Evolutionary conservation across 30 jellyfish, hydroid and myxozoan genomes (phyloP).

Genomic region (Chrysaora quinquecirrha): DNA sequence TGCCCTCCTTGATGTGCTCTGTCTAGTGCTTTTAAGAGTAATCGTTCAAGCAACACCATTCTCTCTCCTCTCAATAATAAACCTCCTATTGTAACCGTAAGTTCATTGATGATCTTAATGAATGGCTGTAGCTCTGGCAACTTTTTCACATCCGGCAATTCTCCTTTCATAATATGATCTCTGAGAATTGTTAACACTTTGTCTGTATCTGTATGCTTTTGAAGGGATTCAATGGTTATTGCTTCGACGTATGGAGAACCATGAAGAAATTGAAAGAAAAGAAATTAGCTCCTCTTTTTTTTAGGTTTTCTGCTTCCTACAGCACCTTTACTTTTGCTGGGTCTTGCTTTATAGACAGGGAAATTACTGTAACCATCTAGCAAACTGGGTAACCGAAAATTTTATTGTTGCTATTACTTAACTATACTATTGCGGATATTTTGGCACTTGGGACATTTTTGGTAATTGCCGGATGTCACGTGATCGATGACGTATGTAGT

Average conservation of each 20-base stretch:
- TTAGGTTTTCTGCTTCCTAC: constrained; percentile 27
- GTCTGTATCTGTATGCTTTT: neutral
- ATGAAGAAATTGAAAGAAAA: constrained; percentile 45
- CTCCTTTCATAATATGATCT: constrained; percentile 7
- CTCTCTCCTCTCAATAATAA: constrained; percentile 24
- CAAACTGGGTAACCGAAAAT: no score
- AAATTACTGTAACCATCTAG: no score
- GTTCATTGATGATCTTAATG: constrained; percentile 32
- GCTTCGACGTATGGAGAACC: constrained; percentile 52
- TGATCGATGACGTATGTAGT: no score
- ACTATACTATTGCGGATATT: no score
- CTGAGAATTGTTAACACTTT: constrained; percentile 28
- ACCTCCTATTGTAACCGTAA: constrained; percentile 62
- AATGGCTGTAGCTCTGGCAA: constrained; percentile 30
- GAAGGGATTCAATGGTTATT: constrained; percentile 34
- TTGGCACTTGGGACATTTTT: no score
- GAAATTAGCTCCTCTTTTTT: constrained; percentile 51
- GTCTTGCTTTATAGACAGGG: no score
- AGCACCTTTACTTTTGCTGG: constrained; percentile 69
- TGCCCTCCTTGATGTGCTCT: constrained; percentile 69
- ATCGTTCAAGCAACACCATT: constrained; percentile 40
- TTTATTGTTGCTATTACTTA: no score
- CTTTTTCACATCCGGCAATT: constrained; percentile 5
- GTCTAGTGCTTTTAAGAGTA: constrained; percentile 49
- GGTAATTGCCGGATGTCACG: no score